Percentiles rank a stretch among this genome's conserved stretches.
These are phyloP conservation scores for Sylvia atricapilla DNA, from an alignment of 2,113 vertebrate genomes.

Conservation along the genomic window DNA sequence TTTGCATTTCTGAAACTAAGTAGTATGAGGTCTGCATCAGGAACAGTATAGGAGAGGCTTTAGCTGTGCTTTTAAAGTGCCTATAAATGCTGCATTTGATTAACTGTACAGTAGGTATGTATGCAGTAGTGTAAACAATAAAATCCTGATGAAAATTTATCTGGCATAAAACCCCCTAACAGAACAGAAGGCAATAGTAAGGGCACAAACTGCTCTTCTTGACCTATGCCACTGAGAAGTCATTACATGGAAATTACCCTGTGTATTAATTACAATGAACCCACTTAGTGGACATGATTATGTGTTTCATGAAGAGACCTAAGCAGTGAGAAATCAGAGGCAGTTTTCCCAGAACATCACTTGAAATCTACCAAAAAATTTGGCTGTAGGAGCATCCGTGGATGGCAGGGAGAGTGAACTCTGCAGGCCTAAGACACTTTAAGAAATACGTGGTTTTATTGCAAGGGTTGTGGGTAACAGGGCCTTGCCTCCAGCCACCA, in stretches of 20 bases:
- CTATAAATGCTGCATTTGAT: background rate
- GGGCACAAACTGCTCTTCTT: background rate
- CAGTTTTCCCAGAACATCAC: background rate
- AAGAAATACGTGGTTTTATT: too few relatives aligned
- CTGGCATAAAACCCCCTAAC: rapidly evolving
- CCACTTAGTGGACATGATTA: background rate
- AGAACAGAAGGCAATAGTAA: background rate
- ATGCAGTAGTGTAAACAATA: background rate
- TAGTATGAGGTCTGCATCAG: background rate
- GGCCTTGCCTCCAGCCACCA: too few relatives aligned
- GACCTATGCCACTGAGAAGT: background rate
- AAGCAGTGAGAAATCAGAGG: background rate
- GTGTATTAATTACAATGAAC: background rate
- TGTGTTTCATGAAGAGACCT: background rate
- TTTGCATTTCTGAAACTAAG: background rate
- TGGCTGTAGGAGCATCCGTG: too few relatives aligned
- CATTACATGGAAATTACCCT: background rate
- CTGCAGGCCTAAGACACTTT: too few relatives aligned
- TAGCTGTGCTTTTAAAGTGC: background rate
- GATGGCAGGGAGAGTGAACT: too few relatives aligned
- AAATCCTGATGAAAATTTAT: background rate
- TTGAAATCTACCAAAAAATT: background rate
- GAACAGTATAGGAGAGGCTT: background rate
- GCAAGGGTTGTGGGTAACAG: too few relatives aligned
- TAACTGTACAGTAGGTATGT: background rate